Conservation (phyloP, 2,113 vertebrate species). For the Crotophaga sulcirostris region DNA sequence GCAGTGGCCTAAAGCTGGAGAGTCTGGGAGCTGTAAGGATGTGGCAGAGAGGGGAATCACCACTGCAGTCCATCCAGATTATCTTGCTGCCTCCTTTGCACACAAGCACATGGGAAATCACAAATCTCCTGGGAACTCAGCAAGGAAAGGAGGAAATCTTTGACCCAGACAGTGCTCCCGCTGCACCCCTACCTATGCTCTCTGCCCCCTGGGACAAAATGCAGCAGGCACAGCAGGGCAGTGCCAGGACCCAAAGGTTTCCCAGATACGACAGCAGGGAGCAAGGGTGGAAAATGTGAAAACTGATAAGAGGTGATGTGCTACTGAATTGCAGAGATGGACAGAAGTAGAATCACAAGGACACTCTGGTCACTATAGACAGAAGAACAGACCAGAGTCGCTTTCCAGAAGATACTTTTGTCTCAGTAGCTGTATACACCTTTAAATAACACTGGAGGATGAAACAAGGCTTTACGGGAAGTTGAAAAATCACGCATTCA, state of each 20-base stretch:
- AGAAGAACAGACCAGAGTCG: not conserved
- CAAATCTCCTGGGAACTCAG: fast-evolving
- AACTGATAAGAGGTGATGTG: not conserved
- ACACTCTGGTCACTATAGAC: not conserved
- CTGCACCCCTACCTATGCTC: not conserved
- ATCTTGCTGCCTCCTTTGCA: not conserved
- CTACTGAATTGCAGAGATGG: not conserved
- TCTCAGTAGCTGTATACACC: not conserved
- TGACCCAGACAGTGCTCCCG: not conserved
- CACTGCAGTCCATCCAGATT: fast-evolving
- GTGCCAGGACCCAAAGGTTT: not conserved
- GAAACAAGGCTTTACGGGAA: not conserved
- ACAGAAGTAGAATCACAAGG: not conserved
- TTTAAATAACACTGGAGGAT: not conserved
- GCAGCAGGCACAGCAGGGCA: not conserved
- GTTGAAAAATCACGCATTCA: not conserved
- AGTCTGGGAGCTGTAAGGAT: not conserved
- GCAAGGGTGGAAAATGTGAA: fast-evolving
- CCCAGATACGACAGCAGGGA: not conserved
- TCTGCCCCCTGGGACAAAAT: not conserved
- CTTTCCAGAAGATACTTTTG: not conserved
- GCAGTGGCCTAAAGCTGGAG: not conserved
- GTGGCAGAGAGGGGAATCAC: not conserved
- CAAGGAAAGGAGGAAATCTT: not conserved
- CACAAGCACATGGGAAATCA: fast-evolving